Evolutionary conservation across 2,113 vertebrate genomes (phyloP).

Genomic region (Tretioscincus oriximinensis): DNA sequence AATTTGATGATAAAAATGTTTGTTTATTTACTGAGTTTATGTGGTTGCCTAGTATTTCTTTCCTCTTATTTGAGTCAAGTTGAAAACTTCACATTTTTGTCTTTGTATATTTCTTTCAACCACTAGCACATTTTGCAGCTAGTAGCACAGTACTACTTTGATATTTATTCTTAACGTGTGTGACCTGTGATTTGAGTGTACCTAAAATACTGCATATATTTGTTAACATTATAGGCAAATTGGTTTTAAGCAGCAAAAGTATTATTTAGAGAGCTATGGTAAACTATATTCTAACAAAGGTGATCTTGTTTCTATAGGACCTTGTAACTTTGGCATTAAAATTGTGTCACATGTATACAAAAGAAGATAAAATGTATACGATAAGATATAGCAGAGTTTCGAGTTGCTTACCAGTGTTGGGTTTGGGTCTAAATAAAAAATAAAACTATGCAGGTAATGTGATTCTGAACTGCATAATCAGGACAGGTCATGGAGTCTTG

Average conservation of each 20-base stretch:
- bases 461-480: background rate
- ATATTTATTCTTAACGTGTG: too few species aligned
- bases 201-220: too few species aligned
- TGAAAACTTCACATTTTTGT: too few species aligned
- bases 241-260: too few species aligned
- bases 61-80: too few species aligned
- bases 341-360: background rate
- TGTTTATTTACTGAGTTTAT: background rate
- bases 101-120: too few species aligned
- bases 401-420: background rate
- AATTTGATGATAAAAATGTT: background rate
- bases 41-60: too few species aligned
- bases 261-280: background rate
- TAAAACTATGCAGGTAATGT: background rate
- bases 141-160: too few species aligned
- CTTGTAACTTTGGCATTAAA: background rate
- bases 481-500: background rate
- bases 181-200: too few species aligned
- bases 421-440: background rate
- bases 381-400: background rate
- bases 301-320: background rate
- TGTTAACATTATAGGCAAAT: too few species aligned
- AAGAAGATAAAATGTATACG: background rate
- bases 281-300: background rate
- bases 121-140: too few species aligned